Evolutionary conservation across 2,888 invertebrate genomes (phyloP).

Genomic region (Pemphredon lugubris): DNA sequence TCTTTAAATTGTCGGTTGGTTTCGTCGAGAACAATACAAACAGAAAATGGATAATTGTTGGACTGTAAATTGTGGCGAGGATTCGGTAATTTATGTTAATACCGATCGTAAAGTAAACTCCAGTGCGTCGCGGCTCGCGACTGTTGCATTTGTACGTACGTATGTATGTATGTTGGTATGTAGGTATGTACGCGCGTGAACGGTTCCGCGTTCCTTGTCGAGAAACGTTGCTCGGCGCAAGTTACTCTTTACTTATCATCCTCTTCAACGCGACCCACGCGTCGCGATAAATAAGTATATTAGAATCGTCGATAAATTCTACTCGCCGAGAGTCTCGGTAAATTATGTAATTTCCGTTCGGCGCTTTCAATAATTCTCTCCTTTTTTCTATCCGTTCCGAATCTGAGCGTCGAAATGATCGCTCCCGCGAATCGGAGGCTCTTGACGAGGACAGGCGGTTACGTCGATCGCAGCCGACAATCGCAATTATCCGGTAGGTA

Average conservation of each 20-base stretch:
- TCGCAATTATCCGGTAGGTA: conserved; percentile 77
- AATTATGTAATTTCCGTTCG: not conserved
- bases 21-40: conserved; percentile 71
- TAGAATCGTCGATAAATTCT: too few relatives aligned
- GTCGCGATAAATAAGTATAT: too few relatives aligned
- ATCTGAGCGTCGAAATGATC: conserved; percentile 24
- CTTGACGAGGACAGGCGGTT: conserved; percentile 34
- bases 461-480: conserved; percentile 74
- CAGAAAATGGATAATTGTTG: conserved; percentile 74
- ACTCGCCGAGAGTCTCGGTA: too few relatives aligned
- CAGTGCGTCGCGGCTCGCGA: conserved; percentile 22
- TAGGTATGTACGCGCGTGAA: not conserved
- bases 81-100: conserved; percentile 69
- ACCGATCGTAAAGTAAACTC: conserved; percentile 64
- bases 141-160: conserved; percentile 18
- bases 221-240: too few relatives aligned
- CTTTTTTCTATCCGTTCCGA: not conserved
- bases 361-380: not conserved
- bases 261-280: too few relatives aligned
- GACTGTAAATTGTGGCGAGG: conserved; percentile 60
- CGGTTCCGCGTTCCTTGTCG: too few relatives aligned
- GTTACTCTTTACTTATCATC: not conserved
- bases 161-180: conserved; percentile 8
- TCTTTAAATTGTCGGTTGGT: conserved; percentile 67
- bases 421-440: conserved; percentile 13